A percentile compares a stretch with the other conserved stretches of the same genome.
Evolutionary conservation across 2,113 vertebrate genomes (phyloP).

Genomic region (Cacatua alba): DNA sequence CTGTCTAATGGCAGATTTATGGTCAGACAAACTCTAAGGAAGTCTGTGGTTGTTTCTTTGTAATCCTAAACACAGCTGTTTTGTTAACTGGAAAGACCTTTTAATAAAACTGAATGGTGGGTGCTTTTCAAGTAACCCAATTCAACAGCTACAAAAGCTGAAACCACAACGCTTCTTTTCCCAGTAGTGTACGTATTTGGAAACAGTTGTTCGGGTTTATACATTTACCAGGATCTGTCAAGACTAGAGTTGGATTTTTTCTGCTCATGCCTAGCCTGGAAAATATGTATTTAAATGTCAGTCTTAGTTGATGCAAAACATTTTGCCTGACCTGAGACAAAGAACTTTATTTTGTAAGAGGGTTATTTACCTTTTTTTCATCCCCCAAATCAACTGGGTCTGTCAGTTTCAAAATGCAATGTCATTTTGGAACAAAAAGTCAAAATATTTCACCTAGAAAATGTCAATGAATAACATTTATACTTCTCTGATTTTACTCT

Average conservation of each 20-base stretch:
- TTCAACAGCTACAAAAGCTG: constrained; percentile 31
- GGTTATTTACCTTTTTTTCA: constrained; percentile 48
- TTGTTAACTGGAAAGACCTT: constrained; percentile 45
- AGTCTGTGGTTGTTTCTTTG: constrained; percentile 40
- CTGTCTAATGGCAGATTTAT: constrained; percentile 55
- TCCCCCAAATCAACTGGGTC: background rate
- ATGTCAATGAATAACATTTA: constrained; percentile 58
- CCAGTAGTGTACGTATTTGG: background rate
- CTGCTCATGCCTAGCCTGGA: background rate
- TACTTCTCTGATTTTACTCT: constrained; percentile 20
- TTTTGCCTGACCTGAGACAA: constrained; percentile 50
- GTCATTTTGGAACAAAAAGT: constrained; percentile 56
- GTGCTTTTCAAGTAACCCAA: constrained; percentile 38
- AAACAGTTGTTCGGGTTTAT: constrained; percentile 31
- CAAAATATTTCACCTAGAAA: constrained; percentile 65
- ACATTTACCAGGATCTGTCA: constrained; percentile 29
- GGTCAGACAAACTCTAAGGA: constrained; percentile 45
- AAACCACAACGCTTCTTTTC: constrained; percentile 17
- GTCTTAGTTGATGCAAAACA: constrained; percentile 18
- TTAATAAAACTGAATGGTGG: constrained; percentile 12
- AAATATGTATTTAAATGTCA: constrained; percentile 63
- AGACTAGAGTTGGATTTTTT: constrained; percentile 35
- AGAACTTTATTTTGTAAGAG: constrained; percentile 37
- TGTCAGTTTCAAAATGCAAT: constrained; percentile 54
- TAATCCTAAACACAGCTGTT: constrained; percentile 60